Percentiles rank a stretch among this genome's conserved stretches.
Evolutionary conservation across 2,888 invertebrate species (phyloP).

Genomic region (Bellardia bayeri): DNA sequence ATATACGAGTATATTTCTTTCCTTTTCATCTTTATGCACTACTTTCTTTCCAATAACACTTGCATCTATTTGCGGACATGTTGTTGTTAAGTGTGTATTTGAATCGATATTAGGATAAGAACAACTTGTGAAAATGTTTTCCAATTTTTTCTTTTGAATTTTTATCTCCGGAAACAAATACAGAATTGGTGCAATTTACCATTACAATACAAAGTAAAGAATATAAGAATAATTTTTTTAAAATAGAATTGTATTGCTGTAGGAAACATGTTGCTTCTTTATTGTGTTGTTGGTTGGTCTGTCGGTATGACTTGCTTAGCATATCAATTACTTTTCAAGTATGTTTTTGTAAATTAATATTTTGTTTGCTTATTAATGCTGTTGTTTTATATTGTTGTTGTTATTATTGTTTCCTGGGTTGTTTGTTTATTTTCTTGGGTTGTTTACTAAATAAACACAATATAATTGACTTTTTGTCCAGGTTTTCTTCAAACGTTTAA

Average conservation of each 20-base stretch:
- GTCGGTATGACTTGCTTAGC: constrained; percentile 13
- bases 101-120: constrained; percentile 49
- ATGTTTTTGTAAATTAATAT: constrained; percentile 53
- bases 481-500: constrained; percentile 38
- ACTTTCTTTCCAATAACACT: constrained; percentile 7
- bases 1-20: neutral
- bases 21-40: neutral
- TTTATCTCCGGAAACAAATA: constrained; percentile 45
- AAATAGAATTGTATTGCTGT: constrained; percentile 5
- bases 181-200: constrained; percentile 48
- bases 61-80: neutral
- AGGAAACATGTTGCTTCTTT: constrained; percentile 25
- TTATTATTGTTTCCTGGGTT: constrained; percentile 35
- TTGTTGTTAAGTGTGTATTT: constrained; percentile 39
- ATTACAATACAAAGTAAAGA: no score
- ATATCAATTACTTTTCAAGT: constrained; percentile 60
- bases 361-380: constrained; percentile 48
- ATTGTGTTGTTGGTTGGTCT: neutral
- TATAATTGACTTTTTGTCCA: constrained; percentile 59
- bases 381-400: constrained; percentile 1
- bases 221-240: constrained; percentile 20
- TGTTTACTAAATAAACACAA: constrained; percentile 60
- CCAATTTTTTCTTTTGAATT: constrained; percentile 1
- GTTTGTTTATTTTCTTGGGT: constrained; percentile 35
- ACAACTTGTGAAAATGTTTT: constrained; percentile 22